Percentiles rank a stretch among this genome's conserved stretches.
Conservation (phyloP, 64 coral and sea anemone genomes). For the Pachyseris speciosa region DNA sequence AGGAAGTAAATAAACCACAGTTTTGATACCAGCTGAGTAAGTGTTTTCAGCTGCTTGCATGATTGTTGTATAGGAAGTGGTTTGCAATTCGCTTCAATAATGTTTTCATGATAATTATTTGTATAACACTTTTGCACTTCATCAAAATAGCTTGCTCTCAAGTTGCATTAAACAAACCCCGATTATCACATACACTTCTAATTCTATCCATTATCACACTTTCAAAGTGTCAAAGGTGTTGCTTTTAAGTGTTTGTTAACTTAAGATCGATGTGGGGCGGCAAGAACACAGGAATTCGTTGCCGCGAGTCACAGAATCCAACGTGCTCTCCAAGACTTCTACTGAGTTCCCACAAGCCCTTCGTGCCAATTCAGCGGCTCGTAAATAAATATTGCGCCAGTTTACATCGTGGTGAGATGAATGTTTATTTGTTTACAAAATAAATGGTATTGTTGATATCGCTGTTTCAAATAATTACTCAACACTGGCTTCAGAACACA, state of each 20-base stretch:
- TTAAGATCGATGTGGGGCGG: background rate
- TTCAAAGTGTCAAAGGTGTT: slow-evolving; percentile 32
- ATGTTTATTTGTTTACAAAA: slow-evolving; percentile 54
- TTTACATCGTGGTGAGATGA: background rate
- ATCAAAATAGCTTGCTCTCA: background rate
- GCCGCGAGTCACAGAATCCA: slow-evolving; percentile 3
- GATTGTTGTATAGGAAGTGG: background rate
- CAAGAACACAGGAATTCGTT: slow-evolving; percentile 8
- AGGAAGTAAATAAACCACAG: background rate
- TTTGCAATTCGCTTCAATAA: background rate
- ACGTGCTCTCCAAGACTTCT: background rate
- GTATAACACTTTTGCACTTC: slow-evolving; percentile 13
- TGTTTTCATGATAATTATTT: slow-evolving; percentile 4
- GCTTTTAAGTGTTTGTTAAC: slow-evolving; percentile 33
- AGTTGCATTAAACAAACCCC: slow-evolving; percentile 7
- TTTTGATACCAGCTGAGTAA: background rate
- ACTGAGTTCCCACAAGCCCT: background rate
- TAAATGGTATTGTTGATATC: slow-evolving; percentile 31
- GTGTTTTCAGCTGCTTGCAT: background rate
- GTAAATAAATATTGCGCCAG: background rate
- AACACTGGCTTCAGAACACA: slow-evolving; percentile 26
- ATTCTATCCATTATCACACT: slow-evolving; percentile 2
- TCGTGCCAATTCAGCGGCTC: background rate
- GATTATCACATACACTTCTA: background rate
- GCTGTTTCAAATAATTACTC: slow-evolving; percentile 50